Base-by-base conservation (phyloP, 1,140 invertebrate species). In the Philaenus spumarius region DNA sequence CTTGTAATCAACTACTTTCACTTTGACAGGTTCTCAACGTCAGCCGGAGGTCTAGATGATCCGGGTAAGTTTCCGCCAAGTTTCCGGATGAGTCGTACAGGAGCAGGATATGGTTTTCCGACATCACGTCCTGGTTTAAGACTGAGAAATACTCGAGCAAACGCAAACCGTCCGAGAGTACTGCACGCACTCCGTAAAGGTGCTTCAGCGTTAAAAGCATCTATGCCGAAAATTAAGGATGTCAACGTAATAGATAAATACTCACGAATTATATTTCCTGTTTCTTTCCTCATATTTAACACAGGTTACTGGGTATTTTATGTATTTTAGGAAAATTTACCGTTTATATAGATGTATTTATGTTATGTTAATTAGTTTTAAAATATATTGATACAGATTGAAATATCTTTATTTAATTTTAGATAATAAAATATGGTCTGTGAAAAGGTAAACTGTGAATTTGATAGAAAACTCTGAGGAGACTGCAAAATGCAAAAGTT, bases 181-280 rank as follows among this genome's bases (percentile, higher is more conserved):
- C 75, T 91, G 23, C 85, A 90, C 66, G 88, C 87, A 5, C 75
- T 92, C 19, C 80, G 83, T 52, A 82, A 81, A 64, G 87, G 89
- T 19, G 89, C 89, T 1, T 84, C 85, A 3, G 87, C 87, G 5
- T 72, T 92, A 43, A 86, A 85, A 67, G 81, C 85, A 6, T 90
- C 88, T 4, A 87, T 97, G 76, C 95, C 93, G 1, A 87, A 89
- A 72, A 95, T 98, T 64, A 90, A 94, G 68, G 94, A 98, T 73
- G 94, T 98, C 35, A 97, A 97, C 71, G 86, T 95, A 43, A 98
- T 98, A 67, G 95, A 98, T 74, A 95, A 95, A 68, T 96, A 95
- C 70, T 95, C 94, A 7, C 78, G 95, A 61, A 83, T 97, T 59
- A 80, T 96, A 51, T 98, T 98, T 74, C 95, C 95, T 0, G 83